Evolutionary conservation across 1,140 invertebrate genomes (phyloP), one percentile per base, ranked within the genome.

Genomic region (Triops longicaudatus): DNA sequence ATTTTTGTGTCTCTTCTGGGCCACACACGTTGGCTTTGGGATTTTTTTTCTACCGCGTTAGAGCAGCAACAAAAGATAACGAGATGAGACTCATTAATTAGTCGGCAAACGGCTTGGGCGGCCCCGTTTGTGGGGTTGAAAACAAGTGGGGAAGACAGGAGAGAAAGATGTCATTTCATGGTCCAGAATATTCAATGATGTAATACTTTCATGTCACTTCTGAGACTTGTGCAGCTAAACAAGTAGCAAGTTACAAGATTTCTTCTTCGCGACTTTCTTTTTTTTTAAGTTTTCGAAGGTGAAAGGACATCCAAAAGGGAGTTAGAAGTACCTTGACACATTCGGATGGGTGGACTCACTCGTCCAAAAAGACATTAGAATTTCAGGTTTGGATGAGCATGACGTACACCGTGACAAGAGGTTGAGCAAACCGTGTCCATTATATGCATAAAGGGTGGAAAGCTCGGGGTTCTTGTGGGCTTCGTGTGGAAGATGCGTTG

Each of bases 321-420:
- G 17, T 63, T n/a, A 63, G 17, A 22, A 22, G 50, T 9, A 63
- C 22, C 50, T 17, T n/a, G n/a, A 22, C 50, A 22, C 50, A 14
- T 63, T 63, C 31, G 31, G 31, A 14, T 75, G 74, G 26, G 14
- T 22, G 37, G 44, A 42, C 17, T 43, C 74, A 43, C 44, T 44
- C 26, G 26, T 6, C 37, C 37, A 1, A 44, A 75, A 75, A 43
- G 37, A 17, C 74, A 75, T 75, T 75, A 75, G 74, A 42, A 75
- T 75, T 75, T 75, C 74, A 75, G 74, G 74, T 75, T 42, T 75
- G 74, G 74, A 22, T 75, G 74, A 75, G 74, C 74, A 42, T 75
- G 74, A 75, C 74, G 74, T 75, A 17, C 22, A 0, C 74, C 74
- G 17, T 44, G 74, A 75, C 74, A 63, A n/a, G 50, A 22, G 17